These are phyloP conservation scores for Haplochromis burtoni DNA, from an alignment of 2,113 vertebrate species.

Conservation along the genomic window DNA sequence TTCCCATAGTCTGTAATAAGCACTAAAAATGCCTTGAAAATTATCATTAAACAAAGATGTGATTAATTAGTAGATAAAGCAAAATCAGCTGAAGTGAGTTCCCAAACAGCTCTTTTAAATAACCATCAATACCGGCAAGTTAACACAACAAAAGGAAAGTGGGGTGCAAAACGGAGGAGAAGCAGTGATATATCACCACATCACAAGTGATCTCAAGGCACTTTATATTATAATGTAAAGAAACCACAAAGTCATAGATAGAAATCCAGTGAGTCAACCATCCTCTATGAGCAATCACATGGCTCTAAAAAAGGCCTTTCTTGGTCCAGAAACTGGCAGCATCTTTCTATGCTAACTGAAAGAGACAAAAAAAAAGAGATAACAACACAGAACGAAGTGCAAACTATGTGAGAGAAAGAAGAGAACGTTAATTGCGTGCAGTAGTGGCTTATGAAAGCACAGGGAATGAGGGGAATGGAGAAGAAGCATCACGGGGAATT, in stretches of 20 bases:
- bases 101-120: neutral
- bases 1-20: neutral
- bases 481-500: neutral
- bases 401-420: neutral
- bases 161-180: neutral
- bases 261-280: neutral
- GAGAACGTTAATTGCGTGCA: rapidly evolving
- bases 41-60: neutral
- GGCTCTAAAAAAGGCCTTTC: neutral
- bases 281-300: neutral
- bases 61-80: neutral
- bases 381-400: neutral
- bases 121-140: neutral
- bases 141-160: neutral
- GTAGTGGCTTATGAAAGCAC: rapidly evolving
- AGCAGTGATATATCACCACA: neutral
- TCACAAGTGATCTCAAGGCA: neutral
- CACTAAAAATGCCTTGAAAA: neutral
- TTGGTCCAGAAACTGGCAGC: neutral
- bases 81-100: neutral
- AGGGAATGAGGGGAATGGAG: neutral
- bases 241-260: neutral
- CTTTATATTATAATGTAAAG: neutral
- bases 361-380: neutral
- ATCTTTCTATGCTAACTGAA: neutral